Evolutionary conservation across 2,888 invertebrate species (phyloP).

Genomic region (Smittia sp.): DNA sequence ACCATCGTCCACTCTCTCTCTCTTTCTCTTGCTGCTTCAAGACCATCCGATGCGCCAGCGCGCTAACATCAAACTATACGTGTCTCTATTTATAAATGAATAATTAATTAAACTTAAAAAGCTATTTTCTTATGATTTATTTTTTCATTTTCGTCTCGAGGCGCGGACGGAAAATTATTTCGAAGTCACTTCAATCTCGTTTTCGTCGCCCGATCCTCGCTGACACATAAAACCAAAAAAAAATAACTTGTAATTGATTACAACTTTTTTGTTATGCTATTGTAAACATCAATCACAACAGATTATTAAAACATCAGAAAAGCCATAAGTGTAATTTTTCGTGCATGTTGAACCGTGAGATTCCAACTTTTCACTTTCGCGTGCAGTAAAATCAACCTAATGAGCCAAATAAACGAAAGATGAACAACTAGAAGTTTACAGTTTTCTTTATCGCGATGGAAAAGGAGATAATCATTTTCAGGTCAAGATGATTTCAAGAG

Average conservation of each 20-base stretch:
- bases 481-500: too few relatives aligned
- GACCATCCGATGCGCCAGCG: slow-evolving; percentile 25
- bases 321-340: slow-evolving; percentile 26
- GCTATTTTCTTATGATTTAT: not conserved
- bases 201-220: not conserved
- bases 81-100: slow-evolving; percentile 28
- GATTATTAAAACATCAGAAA: slow-evolving; percentile 30
- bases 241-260: not conserved
- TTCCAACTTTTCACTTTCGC: not conserved
- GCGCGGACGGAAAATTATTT: not conserved
- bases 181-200: not conserved
- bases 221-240: slow-evolving; percentile 11
- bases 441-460: not conserved
- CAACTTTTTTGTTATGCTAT: slow-evolving; percentile 9
- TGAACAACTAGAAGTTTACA: slow-evolving; percentile 20
- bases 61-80: slow-evolving; percentile 27
- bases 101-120: slow-evolving; percentile 32
- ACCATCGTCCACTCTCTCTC: slow-evolving; percentile 22
- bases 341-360: not conserved
- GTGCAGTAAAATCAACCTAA: not conserved
- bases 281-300: slow-evolving; percentile 18
- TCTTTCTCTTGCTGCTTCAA: slow-evolving; percentile 25
- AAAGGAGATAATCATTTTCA: too few relatives aligned
- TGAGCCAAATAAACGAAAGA: slow-evolving; percentile 25
- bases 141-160: slow-evolving; percentile 1